Base-by-base conservation (phyloP, 2,113 vertebrate species). In the Elachura formosa region DNA sequence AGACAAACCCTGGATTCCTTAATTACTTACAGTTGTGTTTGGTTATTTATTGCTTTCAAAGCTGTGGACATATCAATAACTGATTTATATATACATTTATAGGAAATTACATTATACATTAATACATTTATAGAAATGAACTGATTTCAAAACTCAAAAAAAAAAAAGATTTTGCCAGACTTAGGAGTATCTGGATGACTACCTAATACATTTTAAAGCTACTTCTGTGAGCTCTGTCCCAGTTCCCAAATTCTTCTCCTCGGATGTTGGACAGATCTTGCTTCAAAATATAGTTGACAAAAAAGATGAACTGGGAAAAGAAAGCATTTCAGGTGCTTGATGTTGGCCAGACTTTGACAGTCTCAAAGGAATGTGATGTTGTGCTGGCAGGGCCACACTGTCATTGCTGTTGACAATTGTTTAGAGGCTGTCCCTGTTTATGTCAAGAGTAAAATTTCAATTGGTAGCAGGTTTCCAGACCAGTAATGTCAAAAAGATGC, bases 291-390 rank as follows among this genome's bases (percentile, higher is more conserved):
- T 90, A 24, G 49, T 46, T 7, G 84, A 96, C 40, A 97, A 85
- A 84, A 91, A 88, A 77, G 93, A 95, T 28, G 95, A 97, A 56
- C 25, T 97, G 48, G 92, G 29, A 96, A 94, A 58, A 66, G 45
- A 96, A 95, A 56, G 89, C 95, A 40, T 98, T 98, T 85, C 61
- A 91, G 34, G 68, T 92, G 25, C 83, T 97, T 11, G 97, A 97
- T 69, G 29, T 83, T 7, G 75, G 59, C 51, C 90, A 92, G 64
- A 92, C 26, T 8, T 74, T 91, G 83, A 93, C 89, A 2, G 93
- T 97, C 94, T 97, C 97, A 16, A 96, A 67, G 71, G 85, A 98
- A 84, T 97, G 97, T 56, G 90, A 96, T 5, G 68, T 66, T 8
- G 36, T 97, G 52, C 74, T 98, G 89, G 68, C 94, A 38, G 91